Evolutionary conservation across 2,888 invertebrate genomes (phyloP).

Genomic region (Seladonia tumulorum): DNA sequence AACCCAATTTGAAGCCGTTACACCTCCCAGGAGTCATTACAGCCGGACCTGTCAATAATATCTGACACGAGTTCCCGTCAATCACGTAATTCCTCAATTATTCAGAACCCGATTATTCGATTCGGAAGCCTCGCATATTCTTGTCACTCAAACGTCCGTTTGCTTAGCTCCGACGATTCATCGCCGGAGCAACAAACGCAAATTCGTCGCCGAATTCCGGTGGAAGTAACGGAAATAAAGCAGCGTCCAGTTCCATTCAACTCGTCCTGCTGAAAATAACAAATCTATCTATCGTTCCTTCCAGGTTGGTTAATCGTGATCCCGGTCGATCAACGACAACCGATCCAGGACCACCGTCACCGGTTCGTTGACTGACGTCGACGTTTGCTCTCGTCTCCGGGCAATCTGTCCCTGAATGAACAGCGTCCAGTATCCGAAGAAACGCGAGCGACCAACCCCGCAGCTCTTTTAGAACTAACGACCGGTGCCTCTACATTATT

Average conservation of each 20-base stretch:
- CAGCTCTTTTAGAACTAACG: slow-evolving; percentile 71
- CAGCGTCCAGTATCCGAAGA: slow-evolving; percentile 50
- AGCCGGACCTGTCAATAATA: neutral
- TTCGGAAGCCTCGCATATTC: neutral
- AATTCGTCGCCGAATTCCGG: neutral
- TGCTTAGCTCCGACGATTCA: neutral
- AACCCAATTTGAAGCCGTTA: neutral
- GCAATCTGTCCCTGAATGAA: slow-evolving; percentile 70
- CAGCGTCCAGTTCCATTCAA: neutral
- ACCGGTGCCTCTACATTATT: slow-evolving; percentile 72
- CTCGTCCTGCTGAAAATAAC: slow-evolving; percentile 21
- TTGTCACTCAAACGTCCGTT: neutral
- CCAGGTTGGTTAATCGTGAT: slow-evolving; percentile 49
- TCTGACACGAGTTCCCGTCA: neutral
- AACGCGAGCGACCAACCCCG: slow-evolving; percentile 55
- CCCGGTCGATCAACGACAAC: slow-evolving; percentile 38
- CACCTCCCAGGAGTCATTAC: neutral
- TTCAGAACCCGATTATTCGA: neutral
- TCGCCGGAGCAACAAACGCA: neutral
- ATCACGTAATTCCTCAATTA: neutral
- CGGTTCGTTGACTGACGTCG: slow-evolving; percentile 46
- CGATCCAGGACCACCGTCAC: slow-evolving; percentile 52
- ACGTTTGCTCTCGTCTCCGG: slow-evolving; percentile 31
- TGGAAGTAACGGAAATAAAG: neutral
- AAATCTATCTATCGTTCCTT: slow-evolving; percentile 35